These are phyloP conservation scores for Onychostruthus taczanowskii DNA, from an alignment of 2,113 vertebrate genomes.

Conservation along the genomic window DNA sequence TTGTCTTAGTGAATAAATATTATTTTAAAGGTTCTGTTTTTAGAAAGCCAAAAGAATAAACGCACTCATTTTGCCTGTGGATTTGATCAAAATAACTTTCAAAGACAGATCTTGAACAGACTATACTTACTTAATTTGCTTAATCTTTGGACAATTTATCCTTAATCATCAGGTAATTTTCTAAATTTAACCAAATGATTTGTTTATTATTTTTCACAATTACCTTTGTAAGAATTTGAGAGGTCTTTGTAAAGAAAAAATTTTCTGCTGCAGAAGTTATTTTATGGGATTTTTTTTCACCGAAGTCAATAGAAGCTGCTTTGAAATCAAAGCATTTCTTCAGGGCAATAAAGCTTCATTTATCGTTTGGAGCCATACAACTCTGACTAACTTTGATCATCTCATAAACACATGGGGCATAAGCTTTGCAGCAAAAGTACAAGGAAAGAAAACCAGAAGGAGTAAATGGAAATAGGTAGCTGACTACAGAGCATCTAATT, in stretches of 20 bases:
- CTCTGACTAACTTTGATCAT: neutral
- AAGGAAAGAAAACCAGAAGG: neutral
- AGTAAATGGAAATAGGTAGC: neutral
- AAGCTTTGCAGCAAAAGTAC: neutral
- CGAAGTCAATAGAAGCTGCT: neutral
- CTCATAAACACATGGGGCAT: neutral
- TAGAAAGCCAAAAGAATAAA: neutral
- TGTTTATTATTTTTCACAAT: conserved; percentile 35
- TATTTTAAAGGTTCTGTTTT: neutral
- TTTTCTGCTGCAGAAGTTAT: neutral
- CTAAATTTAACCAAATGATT: neutral
- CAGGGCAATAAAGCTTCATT: neutral
- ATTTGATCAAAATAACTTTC: neutral
- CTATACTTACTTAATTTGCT: neutral
- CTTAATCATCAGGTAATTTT: neutral
- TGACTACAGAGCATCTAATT: neutral
- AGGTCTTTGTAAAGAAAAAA: neutral
- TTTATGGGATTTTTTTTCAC: conserved; percentile 9
- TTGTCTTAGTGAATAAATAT: neutral
- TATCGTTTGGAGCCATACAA: neutral
- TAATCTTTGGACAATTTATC: neutral
- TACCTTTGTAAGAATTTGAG: neutral
- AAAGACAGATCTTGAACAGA: neutral
- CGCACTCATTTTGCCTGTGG: neutral
- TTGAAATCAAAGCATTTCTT: conserved; percentile 32